phyloP scores from a whole-genome alignment of 1,140 invertebrate species.

The Leptinotarsa undecemlineata region DNA sequence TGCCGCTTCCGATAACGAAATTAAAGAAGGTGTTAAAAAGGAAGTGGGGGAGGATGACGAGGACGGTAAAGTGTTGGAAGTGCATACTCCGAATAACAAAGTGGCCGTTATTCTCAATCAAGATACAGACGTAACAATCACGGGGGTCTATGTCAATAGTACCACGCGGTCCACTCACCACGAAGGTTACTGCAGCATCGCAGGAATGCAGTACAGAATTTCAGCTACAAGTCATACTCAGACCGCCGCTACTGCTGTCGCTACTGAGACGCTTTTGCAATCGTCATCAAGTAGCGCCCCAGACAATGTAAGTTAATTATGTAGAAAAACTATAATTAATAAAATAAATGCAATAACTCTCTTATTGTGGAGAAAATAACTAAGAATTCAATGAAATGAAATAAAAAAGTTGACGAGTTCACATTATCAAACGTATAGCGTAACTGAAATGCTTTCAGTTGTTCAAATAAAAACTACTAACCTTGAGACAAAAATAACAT shows the following conservation, averaged over 20 bases:
- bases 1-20: conserved; percentile 45
- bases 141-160: conserved; percentile 76
- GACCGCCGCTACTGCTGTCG: conserved; percentile 75
- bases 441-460: too few species aligned
- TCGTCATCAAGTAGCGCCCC: conserved; percentile 46
- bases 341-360: too few species aligned
- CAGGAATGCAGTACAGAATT: conserved; percentile 81
- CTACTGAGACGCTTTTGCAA: conserved; percentile 62
- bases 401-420: too few species aligned
- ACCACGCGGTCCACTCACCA: conserved; percentile 74
- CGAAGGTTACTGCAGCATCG: conserved; percentile 80
- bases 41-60: conserved; percentile 52
- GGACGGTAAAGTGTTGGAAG: conserved; percentile 63
- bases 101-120: conserved; percentile 74
- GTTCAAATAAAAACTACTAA: neutral
- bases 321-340: too few species aligned
- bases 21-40: conserved; percentile 58
- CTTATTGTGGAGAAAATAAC: too few species aligned
- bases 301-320: conserved; percentile 57
- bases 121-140: conserved; percentile 84
- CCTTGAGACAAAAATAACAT: neutral
- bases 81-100: conserved; percentile 62
- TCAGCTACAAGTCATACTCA: conserved; percentile 75
- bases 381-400: too few species aligned
- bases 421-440: too few species aligned